These are phyloP conservation scores for Romanogobio albipinnatus DNA, from an alignment of 2,113 vertebrate species.

Conservation along the genomic window DNA sequence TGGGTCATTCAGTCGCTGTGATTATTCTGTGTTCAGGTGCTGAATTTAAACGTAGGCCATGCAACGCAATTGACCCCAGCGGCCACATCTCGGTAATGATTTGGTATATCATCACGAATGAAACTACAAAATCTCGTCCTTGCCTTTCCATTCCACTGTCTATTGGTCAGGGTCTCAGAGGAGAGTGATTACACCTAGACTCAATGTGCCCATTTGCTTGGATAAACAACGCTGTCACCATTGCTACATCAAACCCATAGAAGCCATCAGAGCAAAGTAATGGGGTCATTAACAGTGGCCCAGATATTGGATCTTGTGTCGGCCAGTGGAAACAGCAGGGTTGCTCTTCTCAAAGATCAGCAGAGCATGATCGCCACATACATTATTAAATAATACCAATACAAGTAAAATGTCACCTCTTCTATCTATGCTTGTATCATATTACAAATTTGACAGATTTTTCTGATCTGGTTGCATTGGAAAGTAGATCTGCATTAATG, in stretches of 20 bases:
- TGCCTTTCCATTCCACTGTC: background rate
- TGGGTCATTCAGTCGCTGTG: background rate
- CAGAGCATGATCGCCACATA: slow-evolving; percentile 50
- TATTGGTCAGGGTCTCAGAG: slow-evolving; percentile 34
- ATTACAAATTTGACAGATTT: slow-evolving; percentile 10
- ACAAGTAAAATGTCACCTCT: slow-evolving; percentile 17
- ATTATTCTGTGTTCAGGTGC: slow-evolving; percentile 5
- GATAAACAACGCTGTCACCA: slow-evolving; percentile 50
- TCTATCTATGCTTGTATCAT: background rate
- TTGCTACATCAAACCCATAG: slow-evolving; percentile 30
- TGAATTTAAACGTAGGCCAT: background rate
- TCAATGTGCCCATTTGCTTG: slow-evolving; percentile 46
- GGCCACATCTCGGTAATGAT: slow-evolving; percentile 30
- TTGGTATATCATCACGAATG: slow-evolving; percentile 4
- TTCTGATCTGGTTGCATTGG: background rate
- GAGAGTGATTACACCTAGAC: slow-evolving; percentile 2
- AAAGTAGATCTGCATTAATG: background rate
- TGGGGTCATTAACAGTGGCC: slow-evolving; percentile 45
- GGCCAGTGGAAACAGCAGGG: slow-evolving; percentile 14
- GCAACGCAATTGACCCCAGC: slow-evolving; percentile 16
- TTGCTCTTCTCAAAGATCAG: slow-evolving; percentile 27
- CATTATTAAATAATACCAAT: slow-evolving; percentile 38
- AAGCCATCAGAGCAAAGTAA: slow-evolving; percentile 44
- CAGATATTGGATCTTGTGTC: slow-evolving; percentile 35
- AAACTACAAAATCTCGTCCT: slow-evolving; percentile 23